Evolutionary conservation across 2,888 invertebrate genomes (phyloP).

Genomic region (Alviniconcha strummeri): DNA sequence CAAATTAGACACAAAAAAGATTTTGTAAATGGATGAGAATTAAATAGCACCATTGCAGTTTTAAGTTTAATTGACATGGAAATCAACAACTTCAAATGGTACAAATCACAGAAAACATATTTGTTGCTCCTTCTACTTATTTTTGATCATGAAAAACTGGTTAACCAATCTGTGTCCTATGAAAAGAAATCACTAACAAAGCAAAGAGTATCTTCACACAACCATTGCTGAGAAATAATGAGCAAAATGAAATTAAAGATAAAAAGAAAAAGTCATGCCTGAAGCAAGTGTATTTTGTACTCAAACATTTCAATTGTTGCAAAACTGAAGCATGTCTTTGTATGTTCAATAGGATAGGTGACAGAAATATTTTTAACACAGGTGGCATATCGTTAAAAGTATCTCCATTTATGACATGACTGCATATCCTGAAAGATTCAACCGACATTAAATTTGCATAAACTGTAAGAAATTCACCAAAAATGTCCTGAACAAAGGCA

Average conservation of each 20-base stretch:
- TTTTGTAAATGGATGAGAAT: not conserved
- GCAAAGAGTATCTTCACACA: not conserved
- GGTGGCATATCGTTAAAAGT: no score
- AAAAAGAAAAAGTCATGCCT: not conserved
- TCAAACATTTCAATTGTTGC: not conserved
- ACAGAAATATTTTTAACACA: no score
- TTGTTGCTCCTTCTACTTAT: not conserved
- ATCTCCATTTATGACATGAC: no score
- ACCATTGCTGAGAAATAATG: not conserved
- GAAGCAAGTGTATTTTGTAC: not conserved
- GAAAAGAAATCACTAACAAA: not conserved
- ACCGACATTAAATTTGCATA: no score
- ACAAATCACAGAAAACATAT: constrained; percentile 10
- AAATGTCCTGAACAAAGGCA: no score
- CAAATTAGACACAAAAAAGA: not conserved
- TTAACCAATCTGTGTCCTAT: not conserved
- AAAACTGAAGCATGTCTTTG: no score
- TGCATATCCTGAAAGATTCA: no score
- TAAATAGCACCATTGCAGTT: constrained; percentile 3
- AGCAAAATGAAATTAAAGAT: not conserved
- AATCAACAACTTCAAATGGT: not conserved
- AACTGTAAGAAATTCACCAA: no score
- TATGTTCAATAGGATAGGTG: no score
- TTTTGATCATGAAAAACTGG: not conserved
- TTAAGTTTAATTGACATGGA: not conserved